Conservation (phyloP, 2,113 vertebrate genomes). For the Morone chrysops region DNA sequence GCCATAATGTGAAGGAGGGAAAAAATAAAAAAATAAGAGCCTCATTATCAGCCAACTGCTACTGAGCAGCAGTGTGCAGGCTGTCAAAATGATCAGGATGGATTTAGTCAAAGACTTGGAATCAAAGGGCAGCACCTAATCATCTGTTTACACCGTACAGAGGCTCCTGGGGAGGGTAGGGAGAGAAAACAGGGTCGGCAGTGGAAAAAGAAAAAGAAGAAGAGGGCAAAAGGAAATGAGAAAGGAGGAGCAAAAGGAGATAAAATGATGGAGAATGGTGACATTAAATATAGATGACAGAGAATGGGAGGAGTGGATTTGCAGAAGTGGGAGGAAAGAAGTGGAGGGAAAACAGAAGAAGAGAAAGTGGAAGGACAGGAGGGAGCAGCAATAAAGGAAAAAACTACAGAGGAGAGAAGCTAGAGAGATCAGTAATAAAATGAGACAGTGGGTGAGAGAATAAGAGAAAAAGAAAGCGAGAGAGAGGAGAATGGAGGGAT, state of each 20-base stretch:
- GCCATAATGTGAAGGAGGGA: conserved; percentile 12
- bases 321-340: neutral
- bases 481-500: neutral
- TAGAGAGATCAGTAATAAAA: neutral
- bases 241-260: neutral
- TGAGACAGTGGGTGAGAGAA: neutral
- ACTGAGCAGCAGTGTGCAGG: conserved; percentile 10
- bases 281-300: too few relatives aligned
- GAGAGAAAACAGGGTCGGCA: neutral
- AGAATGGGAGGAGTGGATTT: neutral
- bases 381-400: too few relatives aligned
- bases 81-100: conserved; percentile 50
- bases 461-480: neutral
- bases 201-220: neutral
- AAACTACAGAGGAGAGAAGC: neutral
- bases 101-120: conserved; percentile 53
- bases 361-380: too few relatives aligned
- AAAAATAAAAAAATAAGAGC: conserved; percentile 9
- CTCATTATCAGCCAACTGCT: conserved; percentile 53
- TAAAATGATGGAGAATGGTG: neutral
- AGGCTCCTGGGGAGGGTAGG: conserved; percentile 10
- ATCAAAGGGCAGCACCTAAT: conserved; percentile 60
- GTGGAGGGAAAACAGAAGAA: neutral
- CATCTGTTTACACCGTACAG: conserved; percentile 44
- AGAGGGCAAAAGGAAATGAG: neutral